Evolutionary conservation across 1,140 invertebrate species (phyloP), one percentile per base, ranked within the genome.

Genomic region (Drosophila chauvacae): DNA sequence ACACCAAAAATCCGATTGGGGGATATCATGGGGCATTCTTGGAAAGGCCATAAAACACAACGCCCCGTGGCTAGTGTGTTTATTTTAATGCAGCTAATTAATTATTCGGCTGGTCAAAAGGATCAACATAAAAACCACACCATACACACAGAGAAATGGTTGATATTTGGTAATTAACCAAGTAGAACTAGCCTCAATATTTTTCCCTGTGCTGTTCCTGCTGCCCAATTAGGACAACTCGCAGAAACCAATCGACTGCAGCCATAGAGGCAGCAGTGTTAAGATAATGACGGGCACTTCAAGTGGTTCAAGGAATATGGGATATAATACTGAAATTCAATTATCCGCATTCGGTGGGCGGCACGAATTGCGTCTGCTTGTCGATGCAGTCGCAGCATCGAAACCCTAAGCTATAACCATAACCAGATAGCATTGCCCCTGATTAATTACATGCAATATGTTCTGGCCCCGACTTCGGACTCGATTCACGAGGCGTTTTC

Each of bases 361-460:
- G 42, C 62, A 28, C 80, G 68, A 83, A 80, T 87, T 80, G 57
- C 53, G 68, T 44, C 35, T 51, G 56, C 48, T 74, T 60, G 51
- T 69, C 58, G 82, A 45, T 85, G 81, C 74, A 77, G 72, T 77
- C 53, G 82, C 41, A 81, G 81, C 75, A 78, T 56, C 51, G 47
- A 26, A 53, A 30, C 51, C 68, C 63, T 33, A 76, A 35, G 28
- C 50, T 50, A 57, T 18, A 56, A 42, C 75, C 56, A 77, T 57
- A 53, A 63, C 62, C 61, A 60, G 83, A 71, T 56, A 69, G 18
- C 78, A 66, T 37, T 71, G 53, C 58, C 69, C 26, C 71, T 88
- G 80, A 88, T 90, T 87, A 87, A 87, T 87, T 88, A 84, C 84
- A 88, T 81, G 84, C 85, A 77, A 81, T 84, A 64, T 80, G 76